A percentile compares a stretch with the other conserved stretches of the same genome.
Conservation (phyloP, 1,140 invertebrate genomes). For the Glossosoma conforme region DNA sequence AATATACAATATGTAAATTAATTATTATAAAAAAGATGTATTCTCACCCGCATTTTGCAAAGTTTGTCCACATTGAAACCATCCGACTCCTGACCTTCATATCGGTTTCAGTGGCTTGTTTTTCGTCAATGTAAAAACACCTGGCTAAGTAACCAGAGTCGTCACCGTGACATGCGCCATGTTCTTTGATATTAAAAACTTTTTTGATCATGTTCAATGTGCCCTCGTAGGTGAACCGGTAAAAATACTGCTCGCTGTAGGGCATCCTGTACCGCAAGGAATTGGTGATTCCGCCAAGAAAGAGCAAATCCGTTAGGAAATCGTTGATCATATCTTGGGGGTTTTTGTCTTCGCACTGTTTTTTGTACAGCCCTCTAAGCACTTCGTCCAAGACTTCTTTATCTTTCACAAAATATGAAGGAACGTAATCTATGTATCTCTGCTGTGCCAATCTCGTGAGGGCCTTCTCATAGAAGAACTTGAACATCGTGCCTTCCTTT, state of each 20-base stretch:
- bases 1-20: too few species aligned
- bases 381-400: conserved; percentile 35
- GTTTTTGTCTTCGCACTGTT: conserved; percentile 29
- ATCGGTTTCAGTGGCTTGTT: conserved; percentile 35
- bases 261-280: conserved; percentile 25
- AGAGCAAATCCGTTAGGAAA: conserved; percentile 43
- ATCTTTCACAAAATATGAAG: conserved; percentile 34
- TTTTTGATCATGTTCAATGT: conserved; percentile 41
- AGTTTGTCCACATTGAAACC: conserved; percentile 48
- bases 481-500: conserved; percentile 40
- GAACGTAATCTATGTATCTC: conserved; percentile 33
- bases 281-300: conserved; percentile 39
- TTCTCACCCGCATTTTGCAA: conserved; percentile 47
- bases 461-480: conserved; percentile 8
- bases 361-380: conserved; percentile 37
- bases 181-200: conserved; percentile 33
- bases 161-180: conserved; percentile 43
- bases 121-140: conserved; percentile 29
- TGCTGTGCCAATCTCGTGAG: conserved; percentile 17
- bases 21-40: too few species aligned
- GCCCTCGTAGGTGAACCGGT: conserved; percentile 44
- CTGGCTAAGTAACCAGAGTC: conserved; percentile 41
- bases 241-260: conserved; percentile 41
- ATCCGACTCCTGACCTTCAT: conserved; percentile 38
- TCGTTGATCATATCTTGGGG: conserved; percentile 38